Conservation (phyloP, 1,140 invertebrate species). For the Drosophila littoralis region DNA sequence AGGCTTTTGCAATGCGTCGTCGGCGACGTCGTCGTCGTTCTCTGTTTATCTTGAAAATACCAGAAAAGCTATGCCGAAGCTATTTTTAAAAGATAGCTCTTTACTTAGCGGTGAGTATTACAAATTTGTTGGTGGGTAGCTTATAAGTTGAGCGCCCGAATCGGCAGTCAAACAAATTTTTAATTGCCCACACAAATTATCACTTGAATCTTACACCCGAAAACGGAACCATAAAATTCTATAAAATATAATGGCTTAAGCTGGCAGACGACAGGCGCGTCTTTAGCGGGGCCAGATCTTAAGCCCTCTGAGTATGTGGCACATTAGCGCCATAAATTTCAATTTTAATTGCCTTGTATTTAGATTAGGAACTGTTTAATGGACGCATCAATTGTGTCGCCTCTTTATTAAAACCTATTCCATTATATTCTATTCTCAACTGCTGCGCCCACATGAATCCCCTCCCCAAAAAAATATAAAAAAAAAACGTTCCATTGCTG, state of each 20-base stretch:
- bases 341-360: constrained; percentile 69
- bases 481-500: constrained; percentile 24
- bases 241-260: constrained; percentile 53
- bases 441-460: not conserved
- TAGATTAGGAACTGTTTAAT: constrained; percentile 58
- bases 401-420: constrained; percentile 48
- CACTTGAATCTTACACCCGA: constrained; percentile 21
- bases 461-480: constrained; percentile 7
- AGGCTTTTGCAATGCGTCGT: constrained; percentile 43
- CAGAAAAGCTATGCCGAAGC: constrained; percentile 3
- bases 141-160: constrained; percentile 31
- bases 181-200: constrained; percentile 62
- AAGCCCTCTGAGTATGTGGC: constrained; percentile 57
- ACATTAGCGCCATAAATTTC: constrained; percentile 70
- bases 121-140: constrained; percentile 12
- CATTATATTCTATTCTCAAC: constrained; percentile 32
- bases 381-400: constrained; percentile 51
- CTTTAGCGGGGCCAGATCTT: constrained; percentile 40
- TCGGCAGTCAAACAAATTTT: constrained; percentile 62
- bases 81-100: constrained; percentile 44
- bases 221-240: constrained; percentile 48
- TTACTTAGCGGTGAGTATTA: constrained; percentile 13
- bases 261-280: constrained; percentile 43
- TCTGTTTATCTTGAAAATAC: constrained; percentile 54
- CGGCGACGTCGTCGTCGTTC: constrained; percentile 3